Evolutionary conservation across 1,140 invertebrate species (phyloP).

Genomic region (Paraescarpia echinospica): DNA sequence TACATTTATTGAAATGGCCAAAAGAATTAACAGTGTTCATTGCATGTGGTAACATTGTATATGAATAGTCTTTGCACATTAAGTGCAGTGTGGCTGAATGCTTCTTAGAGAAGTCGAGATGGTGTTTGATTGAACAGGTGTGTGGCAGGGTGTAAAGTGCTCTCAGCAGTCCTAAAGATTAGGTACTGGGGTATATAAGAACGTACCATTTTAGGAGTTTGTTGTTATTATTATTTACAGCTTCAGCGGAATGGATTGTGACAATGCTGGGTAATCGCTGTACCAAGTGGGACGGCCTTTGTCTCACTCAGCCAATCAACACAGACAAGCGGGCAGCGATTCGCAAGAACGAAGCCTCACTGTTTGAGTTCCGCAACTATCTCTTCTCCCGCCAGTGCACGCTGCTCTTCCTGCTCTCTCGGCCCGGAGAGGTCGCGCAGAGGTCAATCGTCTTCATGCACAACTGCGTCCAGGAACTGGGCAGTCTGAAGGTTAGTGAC

Average conservation of each 20-base stretch:
- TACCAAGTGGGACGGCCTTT: slow-evolving; percentile 80
- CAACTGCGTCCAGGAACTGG: slow-evolving; percentile 77
- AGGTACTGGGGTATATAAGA: no score
- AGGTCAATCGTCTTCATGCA: slow-evolving; percentile 83
- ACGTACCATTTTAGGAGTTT: no score
- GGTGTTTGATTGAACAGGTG: no score
- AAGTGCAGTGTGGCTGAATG: no score
- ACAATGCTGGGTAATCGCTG: slow-evolving; percentile 72
- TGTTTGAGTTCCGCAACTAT: slow-evolving; percentile 91
- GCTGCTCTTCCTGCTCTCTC: slow-evolving; percentile 75
- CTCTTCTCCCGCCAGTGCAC: slow-evolving; percentile 90
- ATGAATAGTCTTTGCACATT: no score
- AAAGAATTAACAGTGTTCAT: no score
- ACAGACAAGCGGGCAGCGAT: slow-evolving; percentile 72
- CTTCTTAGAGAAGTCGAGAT: no score
- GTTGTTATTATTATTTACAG: slow-evolving; percentile 57
- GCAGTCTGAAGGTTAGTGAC: slow-evolving; percentile 54
- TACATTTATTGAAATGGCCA: no score
- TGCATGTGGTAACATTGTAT: no score
- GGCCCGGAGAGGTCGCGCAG: slow-evolving; percentile 82
- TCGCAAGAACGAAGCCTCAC: slow-evolving; percentile 67
- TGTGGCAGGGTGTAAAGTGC: no score
- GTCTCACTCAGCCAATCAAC: slow-evolving; percentile 70
- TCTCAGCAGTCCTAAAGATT: no score
- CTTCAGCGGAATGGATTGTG: slow-evolving; percentile 71